These are phyloP conservation scores for Coilia nasus DNA, from an alignment of 2,797 vertebrate species.

Conservation along the genomic window DNA sequence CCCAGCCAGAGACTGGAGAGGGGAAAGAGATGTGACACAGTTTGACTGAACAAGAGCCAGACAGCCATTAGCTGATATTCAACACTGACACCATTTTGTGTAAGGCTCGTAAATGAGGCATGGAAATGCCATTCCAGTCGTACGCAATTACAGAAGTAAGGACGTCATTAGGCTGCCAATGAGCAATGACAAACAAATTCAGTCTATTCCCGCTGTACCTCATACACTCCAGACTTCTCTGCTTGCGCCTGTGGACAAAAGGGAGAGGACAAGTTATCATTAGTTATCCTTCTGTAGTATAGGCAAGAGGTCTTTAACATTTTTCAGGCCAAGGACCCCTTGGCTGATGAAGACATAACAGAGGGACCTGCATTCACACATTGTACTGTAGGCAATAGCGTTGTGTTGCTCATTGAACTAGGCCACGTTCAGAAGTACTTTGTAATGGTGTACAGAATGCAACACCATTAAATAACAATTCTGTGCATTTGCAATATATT, in stretches of 20 bases:
- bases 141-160: neutral
- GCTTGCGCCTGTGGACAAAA: neutral
- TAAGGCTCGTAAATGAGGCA: neutral
- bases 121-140: neutral
- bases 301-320: too few relatives aligned
- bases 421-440: too few relatives aligned
- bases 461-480: too few relatives aligned
- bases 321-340: too few relatives aligned
- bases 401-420: too few relatives aligned
- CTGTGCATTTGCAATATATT: too few relatives aligned
- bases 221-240: constrained; percentile 19
- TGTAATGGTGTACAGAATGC: too few relatives aligned
- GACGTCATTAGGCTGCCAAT: neutral
- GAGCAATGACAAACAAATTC: neutral
- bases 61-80: neutral
- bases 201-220: constrained; percentile 48
- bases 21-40: neutral
- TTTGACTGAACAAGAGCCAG: neutral
- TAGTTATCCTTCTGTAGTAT: too few relatives aligned
- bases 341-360: too few relatives aligned
- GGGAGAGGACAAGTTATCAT: neutral
- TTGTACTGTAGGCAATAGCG: too few relatives aligned
- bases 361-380: too few relatives aligned
- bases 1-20: constrained; percentile 41
- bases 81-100: constrained; percentile 5